phyloP scores from a whole-genome alignment of 1,140 invertebrate species.

The Calliphora vicina region DNA sequence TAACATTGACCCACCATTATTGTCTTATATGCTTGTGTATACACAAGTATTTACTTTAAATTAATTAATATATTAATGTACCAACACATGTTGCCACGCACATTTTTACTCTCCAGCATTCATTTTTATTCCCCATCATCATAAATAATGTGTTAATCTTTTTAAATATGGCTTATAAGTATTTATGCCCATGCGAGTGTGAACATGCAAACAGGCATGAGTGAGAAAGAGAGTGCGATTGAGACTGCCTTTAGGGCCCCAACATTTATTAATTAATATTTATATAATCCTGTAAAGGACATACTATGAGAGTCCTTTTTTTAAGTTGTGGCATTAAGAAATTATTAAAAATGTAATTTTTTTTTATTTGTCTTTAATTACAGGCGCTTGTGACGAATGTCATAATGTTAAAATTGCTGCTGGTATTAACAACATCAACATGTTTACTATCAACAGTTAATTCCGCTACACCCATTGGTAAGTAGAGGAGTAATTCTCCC shows the following conservation, averaged over 20 bases:
- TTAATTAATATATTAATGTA: neutral
- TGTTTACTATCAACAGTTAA: slow-evolving; percentile 59
- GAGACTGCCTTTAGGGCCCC: neutral
- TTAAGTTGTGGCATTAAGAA: neutral
- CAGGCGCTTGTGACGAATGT: slow-evolving; percentile 50
- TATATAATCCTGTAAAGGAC: neutral
- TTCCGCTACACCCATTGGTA: slow-evolving; percentile 60
- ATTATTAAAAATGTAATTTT: neutral
- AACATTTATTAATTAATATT: slow-evolving; percentile 6
- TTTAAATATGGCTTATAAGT: neutral
- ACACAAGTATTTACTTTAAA: neutral
- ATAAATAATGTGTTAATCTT: neutral
- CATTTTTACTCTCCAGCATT: too few species aligned
- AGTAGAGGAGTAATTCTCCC: slow-evolving; percentile 32
- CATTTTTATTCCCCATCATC: neutral
- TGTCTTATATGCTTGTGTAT: too few species aligned
- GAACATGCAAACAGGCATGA: too few species aligned
- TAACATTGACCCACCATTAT: too few species aligned
- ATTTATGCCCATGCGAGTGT: too few species aligned
- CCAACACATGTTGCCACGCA: too few species aligned
- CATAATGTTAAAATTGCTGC: slow-evolving; percentile 57
- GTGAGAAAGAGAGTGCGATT: too few species aligned
- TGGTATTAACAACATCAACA: slow-evolving; percentile 56
- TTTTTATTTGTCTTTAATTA: slow-evolving; percentile 18
- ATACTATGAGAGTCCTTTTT: slow-evolving; percentile 6